Evolutionary conservation across 2,888 invertebrate species (phyloP), one percentile per base, ranked within the genome.

Genomic region (Chesias legatella): DNA sequence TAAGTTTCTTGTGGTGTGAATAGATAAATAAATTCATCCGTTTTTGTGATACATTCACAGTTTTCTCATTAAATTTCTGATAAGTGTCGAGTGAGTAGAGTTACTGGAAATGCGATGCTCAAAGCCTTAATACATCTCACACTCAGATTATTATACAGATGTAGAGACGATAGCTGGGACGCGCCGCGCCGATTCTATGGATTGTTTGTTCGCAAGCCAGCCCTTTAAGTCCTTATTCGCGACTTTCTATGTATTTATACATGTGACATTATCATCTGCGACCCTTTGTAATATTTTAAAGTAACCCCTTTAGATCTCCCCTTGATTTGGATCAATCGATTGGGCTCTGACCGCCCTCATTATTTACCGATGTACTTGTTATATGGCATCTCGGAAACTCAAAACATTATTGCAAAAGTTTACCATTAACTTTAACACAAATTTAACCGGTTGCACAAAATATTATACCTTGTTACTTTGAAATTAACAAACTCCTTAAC

Each of bases 221-320:
- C 38, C 32, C 37, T 38, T 30, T 25, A 27, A 31, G 34, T 33
- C 36, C 40, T 27, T 26, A 8, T 26, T 17, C 28, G 21, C 32
- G 21, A 39, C 44, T 32, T 34, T 41, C 34, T 49, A 48, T 17
- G 13, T 17, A 17, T 17, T 2, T 37, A 39, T 49, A 49, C 48
- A 42, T 48, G 46, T 39, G 49, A 51, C 46, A 46, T 35, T 48
- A 35, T 35, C 43, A 31, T 36, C 22, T 37, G 37, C 34, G n/a
- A 47, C 80, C 81, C 75, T 73, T 67, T 67, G 83, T 76, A 75
- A 83, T 83, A 83, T 83, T 83, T 84, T 79, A 81, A 74, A 65
- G 64, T 63, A 70, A 79, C 75, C 83, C 82, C 76, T 79, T 74
- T 67, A 51, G 56, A 60, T 58, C 67, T 61, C 79, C 81, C 73